Evolutionary conservation across 2,797 vertebrate species (phyloP).

Genomic region (Toxotes lorentzi): DNA sequence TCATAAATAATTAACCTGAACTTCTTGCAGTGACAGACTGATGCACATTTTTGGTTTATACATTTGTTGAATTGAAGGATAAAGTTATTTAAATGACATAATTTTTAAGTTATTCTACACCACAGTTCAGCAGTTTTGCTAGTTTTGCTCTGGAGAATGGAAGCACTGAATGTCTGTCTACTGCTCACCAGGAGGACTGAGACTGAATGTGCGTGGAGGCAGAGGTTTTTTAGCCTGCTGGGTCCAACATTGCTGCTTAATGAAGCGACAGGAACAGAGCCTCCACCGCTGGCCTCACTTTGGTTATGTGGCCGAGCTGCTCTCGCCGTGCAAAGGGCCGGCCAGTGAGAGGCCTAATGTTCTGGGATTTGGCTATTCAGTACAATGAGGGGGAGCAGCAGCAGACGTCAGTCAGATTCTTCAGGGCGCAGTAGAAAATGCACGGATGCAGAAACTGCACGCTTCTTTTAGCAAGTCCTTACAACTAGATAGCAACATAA

Average conservation of each 20-base stretch:
- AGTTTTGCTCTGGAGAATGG: constrained; percentile 6
- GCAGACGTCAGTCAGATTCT: constrained; percentile 55
- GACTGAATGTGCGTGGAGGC: constrained; percentile 48
- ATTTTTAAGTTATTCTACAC: background rate
- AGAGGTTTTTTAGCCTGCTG: constrained; percentile 65
- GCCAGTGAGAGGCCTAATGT: constrained; percentile 56
- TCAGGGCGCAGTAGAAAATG: constrained; percentile 14
- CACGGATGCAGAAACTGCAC: background rate
- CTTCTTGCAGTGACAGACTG: background rate
- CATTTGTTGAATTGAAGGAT: constrained; percentile 1
- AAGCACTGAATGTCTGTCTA: constrained; percentile 37
- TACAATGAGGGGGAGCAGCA: constrained; percentile 27
- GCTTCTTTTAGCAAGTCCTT: background rate
- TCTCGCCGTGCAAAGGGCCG: constrained; percentile 39
- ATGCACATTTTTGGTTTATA: background rate
- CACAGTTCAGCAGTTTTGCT: constrained; percentile 4
- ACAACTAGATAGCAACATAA: background rate
- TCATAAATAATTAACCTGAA: background rate
- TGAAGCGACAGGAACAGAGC: constrained; percentile 65
- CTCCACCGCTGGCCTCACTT: constrained; percentile 60
- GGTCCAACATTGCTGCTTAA: constrained; percentile 68
- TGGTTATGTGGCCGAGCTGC: constrained; percentile 54
- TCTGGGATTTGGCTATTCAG: constrained; percentile 49
- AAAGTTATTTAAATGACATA: background rate
- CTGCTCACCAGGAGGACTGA: constrained; percentile 43